These are phyloP conservation scores for Strigamia crassipes DNA, from an alignment of 2,888 invertebrate genomes.

Conservation along the genomic window DNA sequence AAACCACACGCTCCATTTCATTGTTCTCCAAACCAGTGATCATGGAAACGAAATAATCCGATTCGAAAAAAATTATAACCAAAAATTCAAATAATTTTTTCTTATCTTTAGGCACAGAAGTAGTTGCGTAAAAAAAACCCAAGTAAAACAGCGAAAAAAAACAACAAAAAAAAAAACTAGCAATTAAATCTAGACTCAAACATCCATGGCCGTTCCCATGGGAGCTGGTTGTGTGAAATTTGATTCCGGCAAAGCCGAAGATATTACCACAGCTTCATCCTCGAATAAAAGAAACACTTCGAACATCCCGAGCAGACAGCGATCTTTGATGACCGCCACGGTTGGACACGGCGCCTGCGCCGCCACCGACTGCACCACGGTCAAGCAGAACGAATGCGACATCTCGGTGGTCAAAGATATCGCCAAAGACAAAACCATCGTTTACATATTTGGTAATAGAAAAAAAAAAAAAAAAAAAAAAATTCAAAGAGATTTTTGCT, in stretches of 20 bases:
- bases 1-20: too few relatives aligned
- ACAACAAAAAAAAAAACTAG: background rate
- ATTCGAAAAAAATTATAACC: background rate
- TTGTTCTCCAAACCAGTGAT: too few relatives aligned
- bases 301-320: background rate
- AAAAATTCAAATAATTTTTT: background rate
- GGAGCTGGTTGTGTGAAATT: slow-evolving; percentile 8
- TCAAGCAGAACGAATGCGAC: background rate
- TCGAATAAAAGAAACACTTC: slow-evolving; percentile 1
- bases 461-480: background rate
- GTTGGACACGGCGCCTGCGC: background rate
- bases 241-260: background rate
- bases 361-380: slow-evolving; percentile 1
- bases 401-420: background rate
- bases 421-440: background rate
- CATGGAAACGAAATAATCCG: background rate
- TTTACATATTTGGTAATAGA: background rate
- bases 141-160: background rate
- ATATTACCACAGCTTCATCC: background rate
- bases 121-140: background rate
- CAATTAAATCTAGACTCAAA: background rate
- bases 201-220: slow-evolving; percentile 26
- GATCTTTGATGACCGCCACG: slow-evolving; percentile 8
- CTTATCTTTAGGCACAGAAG: background rate
- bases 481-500: too few relatives aligned